phyloP scores from a whole-genome alignment of 2,113 vertebrate species.

The Asarcornis scutulata region DNA sequence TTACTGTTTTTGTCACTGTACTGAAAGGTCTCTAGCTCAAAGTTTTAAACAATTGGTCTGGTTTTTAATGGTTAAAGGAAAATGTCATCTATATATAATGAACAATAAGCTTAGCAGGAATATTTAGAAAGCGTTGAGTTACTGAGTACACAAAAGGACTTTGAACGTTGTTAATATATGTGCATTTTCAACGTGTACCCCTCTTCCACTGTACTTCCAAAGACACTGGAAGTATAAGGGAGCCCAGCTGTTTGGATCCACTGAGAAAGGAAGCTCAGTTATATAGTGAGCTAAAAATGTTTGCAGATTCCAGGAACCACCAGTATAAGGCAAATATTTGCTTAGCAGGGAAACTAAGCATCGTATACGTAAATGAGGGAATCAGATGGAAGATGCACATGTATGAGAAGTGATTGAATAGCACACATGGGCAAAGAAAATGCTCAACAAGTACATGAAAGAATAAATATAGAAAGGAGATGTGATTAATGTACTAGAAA shows the following conservation, averaged over 20 bases:
- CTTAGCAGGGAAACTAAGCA: not conserved
- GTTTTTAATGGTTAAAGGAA: not conserved
- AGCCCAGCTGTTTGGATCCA: not conserved
- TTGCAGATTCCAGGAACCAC: not conserved
- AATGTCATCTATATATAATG: not conserved
- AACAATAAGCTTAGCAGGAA: not conserved
- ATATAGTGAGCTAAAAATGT: not conserved
- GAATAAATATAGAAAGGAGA: constrained; percentile 56
- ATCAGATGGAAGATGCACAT: not conserved
- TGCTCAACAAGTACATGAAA: constrained; percentile 1
- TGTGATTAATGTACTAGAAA: constrained; percentile 38
- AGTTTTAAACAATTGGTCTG: not conserved
- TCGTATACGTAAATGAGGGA: not conserved
- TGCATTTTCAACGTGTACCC: not conserved
- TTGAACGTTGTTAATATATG: not conserved
- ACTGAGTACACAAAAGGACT: not conserved
- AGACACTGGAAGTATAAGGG: not conserved
- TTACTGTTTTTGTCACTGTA: not conserved
- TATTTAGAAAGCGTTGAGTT: not conserved
- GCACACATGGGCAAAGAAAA: not conserved
- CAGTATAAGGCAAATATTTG: not conserved
- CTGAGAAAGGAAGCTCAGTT: not conserved
- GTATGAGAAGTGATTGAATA: not conserved
- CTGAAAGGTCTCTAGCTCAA: not conserved
- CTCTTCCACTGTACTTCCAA: not conserved